phyloP scores from a whole-genome alignment of 1,140 invertebrate genomes.

The Oreohelix idahoensis region DNA sequence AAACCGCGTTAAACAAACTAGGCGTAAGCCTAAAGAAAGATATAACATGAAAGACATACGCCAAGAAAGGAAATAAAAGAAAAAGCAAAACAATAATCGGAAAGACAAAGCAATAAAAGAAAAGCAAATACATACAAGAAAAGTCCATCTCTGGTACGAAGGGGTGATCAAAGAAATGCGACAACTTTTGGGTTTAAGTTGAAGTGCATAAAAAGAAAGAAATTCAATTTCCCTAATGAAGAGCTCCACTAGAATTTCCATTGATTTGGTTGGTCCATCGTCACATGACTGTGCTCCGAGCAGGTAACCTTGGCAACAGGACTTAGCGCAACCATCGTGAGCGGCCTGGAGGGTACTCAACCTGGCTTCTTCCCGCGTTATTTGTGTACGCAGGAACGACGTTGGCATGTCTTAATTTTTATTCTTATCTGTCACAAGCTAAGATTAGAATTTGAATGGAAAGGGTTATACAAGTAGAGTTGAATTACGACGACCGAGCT shows the following conservation, averaged over 20 bases:
- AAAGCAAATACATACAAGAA: constrained; percentile 1
- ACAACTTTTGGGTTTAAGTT: background rate
- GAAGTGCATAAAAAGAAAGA: constrained; percentile 10
- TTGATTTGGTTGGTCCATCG: constrained; percentile 16
- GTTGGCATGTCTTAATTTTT: background rate
- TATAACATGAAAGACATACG: background rate
- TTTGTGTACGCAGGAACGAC: background rate
- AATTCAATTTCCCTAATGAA: constrained; percentile 10
- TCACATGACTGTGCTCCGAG: background rate
- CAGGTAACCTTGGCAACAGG: constrained; percentile 15
- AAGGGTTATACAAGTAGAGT: no score
- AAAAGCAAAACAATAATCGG: background rate
- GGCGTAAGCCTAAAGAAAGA: no score
- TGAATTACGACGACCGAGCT: no score
- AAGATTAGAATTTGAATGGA: background rate
- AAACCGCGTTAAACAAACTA: no score
- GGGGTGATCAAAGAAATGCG: background rate
- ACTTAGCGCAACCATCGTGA: constrained; percentile 4
- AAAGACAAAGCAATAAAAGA: background rate
- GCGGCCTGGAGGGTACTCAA: constrained; percentile 3
- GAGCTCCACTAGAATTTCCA: background rate
- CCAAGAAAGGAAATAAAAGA: background rate
- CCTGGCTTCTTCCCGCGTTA: background rate
- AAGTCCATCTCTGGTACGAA: background rate
- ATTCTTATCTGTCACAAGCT: background rate